Evolutionary conservation across 2,888 invertebrate species (phyloP), one percentile per base, ranked within the genome.

Genomic region (Acanthosepion pharaonis): DNA sequence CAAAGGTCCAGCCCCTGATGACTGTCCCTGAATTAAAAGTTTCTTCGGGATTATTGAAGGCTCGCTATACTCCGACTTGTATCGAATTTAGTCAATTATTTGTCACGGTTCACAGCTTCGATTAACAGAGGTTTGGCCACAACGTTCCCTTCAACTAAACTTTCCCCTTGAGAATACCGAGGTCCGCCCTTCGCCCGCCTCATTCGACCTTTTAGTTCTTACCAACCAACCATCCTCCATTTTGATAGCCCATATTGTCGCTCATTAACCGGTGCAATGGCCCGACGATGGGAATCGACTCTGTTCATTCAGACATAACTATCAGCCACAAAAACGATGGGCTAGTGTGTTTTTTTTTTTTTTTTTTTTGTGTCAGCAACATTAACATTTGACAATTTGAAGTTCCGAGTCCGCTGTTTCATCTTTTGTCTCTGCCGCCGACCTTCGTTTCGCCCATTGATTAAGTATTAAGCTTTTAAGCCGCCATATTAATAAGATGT

Each of bases 71-170:
- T 78, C 78, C 78, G 33, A 11, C 15, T 33, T 33, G n/a, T 33
- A 78, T 78, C 78, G 33, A 78, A 78, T 78, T 78, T 15, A 78
- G 78, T 78, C 78, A 78, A 78, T 78, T 78, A 78, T 78, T 78
- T 78, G 78, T n/a, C 78, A 78, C n/a, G 78, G 78, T 78, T 78
- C n/a, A 78, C 78, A 33, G n/a, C 33, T n/a, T 78, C 78, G 78
- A 78, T 78, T 78, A 78, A 33, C n/a, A 11, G 20, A 15, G 33
- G 15, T 78, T 78, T 33, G 18, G 78, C n/a, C 78, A 78, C n/a
- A 11, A n/a, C 18, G n/a, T 33, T 15, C 2, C 78, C 78, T 33
- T 8, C 25, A 64, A 64, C 78, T 33, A 78, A 33, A 15, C n/a
- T n/a, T 78, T 78, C 78, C 78, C 78, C 5, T 5, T 33, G 78